phyloP scores from a whole-genome alignment of 2,113 vertebrate species.

The Leptosomus discolor region DNA sequence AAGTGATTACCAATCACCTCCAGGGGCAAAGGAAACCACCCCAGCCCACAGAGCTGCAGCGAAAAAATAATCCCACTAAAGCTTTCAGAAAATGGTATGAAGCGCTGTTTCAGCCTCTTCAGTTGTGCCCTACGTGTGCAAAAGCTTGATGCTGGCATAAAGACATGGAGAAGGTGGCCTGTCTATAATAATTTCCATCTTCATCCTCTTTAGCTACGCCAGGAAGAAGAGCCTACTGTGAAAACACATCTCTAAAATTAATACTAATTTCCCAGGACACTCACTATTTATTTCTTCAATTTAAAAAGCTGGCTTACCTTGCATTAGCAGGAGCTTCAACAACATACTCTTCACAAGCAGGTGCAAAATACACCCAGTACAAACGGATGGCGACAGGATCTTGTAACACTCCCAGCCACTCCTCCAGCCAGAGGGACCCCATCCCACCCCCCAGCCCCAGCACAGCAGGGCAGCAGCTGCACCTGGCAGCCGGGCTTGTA shows the following conservation, averaged over 20 bases:
- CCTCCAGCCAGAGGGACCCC: not conserved
- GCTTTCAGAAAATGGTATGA: not conserved
- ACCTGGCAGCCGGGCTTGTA: not conserved
- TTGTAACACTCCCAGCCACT: accelerated
- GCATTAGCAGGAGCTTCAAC: not conserved
- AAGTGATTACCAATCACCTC: not conserved
- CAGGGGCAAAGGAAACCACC: not conserved
- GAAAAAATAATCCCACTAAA: not conserved
- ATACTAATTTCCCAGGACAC: not conserved
- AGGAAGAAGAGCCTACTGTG: not conserved
- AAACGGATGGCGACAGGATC: not conserved
- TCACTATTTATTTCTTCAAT: not conserved
- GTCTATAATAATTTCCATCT: not conserved
- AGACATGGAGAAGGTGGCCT: not conserved
- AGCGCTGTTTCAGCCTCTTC: not conserved
- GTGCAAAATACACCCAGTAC: accelerated
- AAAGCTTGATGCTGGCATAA: not conserved
- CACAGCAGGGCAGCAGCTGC: accelerated
- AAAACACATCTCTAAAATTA: not conserved
- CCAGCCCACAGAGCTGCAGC: not conserved
- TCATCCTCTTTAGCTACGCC: not conserved
- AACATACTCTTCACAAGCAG: not conserved
- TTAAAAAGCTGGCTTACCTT: not conserved
- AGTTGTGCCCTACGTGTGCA: not conserved
- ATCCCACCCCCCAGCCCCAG: not conserved